Evolutionary conservation across 2,113 vertebrate species (phyloP), one percentile per base, ranked within the genome.

Genomic region (Xiphophorus maculatus): DNA sequence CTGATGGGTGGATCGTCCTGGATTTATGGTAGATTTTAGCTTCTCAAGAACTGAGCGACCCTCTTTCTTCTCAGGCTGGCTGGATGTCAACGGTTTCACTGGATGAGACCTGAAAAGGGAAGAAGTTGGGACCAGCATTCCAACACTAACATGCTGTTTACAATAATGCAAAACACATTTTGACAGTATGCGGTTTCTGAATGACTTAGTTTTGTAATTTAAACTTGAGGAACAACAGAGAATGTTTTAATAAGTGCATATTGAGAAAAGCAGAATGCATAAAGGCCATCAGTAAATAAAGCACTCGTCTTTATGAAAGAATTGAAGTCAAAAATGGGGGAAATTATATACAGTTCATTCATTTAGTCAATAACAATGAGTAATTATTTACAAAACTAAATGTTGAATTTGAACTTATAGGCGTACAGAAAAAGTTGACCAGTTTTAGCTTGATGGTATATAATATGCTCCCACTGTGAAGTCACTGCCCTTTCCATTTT

Each of bases 81-180:
- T 75, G 0, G 94, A 85, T 1, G 93, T 97, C 84, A 99, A 93
- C 15, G 98, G 97, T 86, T 96, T 99, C 93, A 98, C 97, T 0
- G 94, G 96, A 76, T 98, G 98, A n/a, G 97, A 94, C 85, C 98
- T 99, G 92, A 0, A 60, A 89, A 54, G 69, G 30, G 58, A 77
- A 77, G 63, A 78, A 66, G 79, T 88, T 69, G 90, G 83, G 32
- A 61, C 65, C 35, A 71, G 73, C 70, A 69, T 80, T 84, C 85
- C 54, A 66, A 81, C 84, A 62, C 35, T 7, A 8, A 33, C 5
- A 10, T 11, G 4, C 17, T 22, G 10, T 37, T 64, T 68, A 32
- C 27, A 28, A 63, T 22, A 44, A 32, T 11, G 40, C 25, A 65
- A 15, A 32, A 2, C 11, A 4, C 33, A 5, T 9, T 42, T 25